Conservation (phyloP, 2,113 vertebrate species). For the Xiphophorus hellerii region DNA sequence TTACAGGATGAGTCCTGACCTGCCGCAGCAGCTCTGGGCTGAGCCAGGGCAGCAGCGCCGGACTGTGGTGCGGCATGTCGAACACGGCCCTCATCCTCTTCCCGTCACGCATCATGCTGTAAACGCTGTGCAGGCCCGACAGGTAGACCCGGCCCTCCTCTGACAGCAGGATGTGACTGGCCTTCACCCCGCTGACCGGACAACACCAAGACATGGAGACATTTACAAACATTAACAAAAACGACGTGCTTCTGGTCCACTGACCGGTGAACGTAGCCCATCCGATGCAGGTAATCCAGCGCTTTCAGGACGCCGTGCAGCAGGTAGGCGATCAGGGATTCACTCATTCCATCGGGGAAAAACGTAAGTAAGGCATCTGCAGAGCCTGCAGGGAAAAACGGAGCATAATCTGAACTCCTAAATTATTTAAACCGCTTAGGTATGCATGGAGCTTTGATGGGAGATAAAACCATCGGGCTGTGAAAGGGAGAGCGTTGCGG, state of each 20-base stretch:
- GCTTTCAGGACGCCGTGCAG: conserved; percentile 91
- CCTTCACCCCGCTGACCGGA: conserved; percentile 90
- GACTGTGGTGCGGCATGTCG: conserved; percentile 94
- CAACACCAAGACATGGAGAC: not conserved
- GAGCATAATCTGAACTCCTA: not conserved
- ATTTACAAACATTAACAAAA: not conserved
- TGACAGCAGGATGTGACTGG: conserved; percentile 97
- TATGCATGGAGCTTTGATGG: not conserved
- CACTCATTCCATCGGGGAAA: conserved; percentile 97
- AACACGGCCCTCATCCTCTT: conserved; percentile 88
- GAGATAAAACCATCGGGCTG: not conserved
- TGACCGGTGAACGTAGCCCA: conserved; percentile 96
- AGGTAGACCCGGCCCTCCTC: conserved; percentile 92
- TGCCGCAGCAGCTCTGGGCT: conserved; percentile 97
- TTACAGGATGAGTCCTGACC: conserved; percentile 75
- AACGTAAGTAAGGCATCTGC: conserved; percentile 90
- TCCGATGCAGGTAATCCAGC: conserved; percentile 93
- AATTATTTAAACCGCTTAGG: too few species aligned
- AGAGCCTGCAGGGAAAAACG: conserved; percentile 83
- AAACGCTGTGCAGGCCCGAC: conserved; percentile 91
- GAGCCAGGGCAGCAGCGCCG: conserved; percentile 94
- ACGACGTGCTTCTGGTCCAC: not conserved
- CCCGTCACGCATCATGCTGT: conserved; percentile 94
- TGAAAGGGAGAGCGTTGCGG: not conserved
- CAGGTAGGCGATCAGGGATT: conserved; percentile 92